Conservation (phyloP, 2,797 vertebrate genomes). For the Gobio occitaniae region DNA sequence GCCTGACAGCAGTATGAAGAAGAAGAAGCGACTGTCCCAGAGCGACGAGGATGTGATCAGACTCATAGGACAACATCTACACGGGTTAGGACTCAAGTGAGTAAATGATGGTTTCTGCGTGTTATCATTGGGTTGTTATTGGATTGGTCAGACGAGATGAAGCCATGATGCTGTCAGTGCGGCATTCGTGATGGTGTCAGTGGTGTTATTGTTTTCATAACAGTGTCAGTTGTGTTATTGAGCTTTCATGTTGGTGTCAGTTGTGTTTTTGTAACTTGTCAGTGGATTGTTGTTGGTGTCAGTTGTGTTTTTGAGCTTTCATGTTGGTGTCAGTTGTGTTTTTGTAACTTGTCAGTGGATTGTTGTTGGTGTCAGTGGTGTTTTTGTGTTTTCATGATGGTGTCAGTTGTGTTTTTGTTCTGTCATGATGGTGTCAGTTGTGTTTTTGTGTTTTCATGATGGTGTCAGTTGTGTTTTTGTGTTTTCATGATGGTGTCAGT, state of each 20-base stretch:
- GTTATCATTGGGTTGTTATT: not conserved
- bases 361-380: not conserved
- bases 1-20: conserved; percentile 80
- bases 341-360: too few relatives aligned
- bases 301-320: not conserved
- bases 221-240: not conserved
- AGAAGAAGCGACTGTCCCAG: conserved; percentile 92
- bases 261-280: not conserved
- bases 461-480: not conserved
- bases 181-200: not conserved
- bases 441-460: not conserved
- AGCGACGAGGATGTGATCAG: conserved; percentile 95
- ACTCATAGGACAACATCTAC: conserved; percentile 94
- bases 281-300: not conserved
- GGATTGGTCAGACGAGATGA: not conserved
- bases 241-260: not conserved
- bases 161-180: not conserved
- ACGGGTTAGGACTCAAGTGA: conserved; percentile 95
- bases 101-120: conserved; percentile 53
- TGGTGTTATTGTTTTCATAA: not conserved
- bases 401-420: not conserved
- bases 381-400: not conserved
- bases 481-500: not conserved
- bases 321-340: not conserved
- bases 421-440: not conserved